Percentiles rank a stretch among this genome's conserved stretches.
phyloP scores from a whole-genome alignment of 2,797 vertebrate species.

The Prunella strophiata region DNA sequence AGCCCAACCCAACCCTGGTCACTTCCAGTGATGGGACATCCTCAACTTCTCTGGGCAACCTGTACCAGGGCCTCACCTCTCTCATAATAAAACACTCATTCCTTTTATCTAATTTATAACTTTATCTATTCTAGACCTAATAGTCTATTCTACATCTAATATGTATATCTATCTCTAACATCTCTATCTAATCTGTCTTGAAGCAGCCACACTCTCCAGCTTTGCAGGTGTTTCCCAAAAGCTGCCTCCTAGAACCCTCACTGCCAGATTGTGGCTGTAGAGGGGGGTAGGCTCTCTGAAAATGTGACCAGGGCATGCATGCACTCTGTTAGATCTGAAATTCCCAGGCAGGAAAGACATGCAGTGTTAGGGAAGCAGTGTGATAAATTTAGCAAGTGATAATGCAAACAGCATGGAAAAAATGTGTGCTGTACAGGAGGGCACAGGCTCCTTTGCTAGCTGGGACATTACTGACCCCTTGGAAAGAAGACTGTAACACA shows the following conservation, averaged over 20 bases:
- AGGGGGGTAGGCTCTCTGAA: background rate
- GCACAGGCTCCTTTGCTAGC: background rate
- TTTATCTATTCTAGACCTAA: background rate
- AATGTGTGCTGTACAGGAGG: background rate
- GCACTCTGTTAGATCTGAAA: background rate
- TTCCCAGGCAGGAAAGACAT: background rate
- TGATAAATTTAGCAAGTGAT: constrained; percentile 49
- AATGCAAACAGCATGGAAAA: constrained; percentile 48
- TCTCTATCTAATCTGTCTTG: background rate
- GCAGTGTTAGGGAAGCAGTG: background rate
- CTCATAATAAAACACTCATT: fast-evolving
- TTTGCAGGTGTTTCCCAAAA: background rate
- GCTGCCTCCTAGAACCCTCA: background rate
- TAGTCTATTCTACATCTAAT: background rate
- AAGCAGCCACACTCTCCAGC: background rate
- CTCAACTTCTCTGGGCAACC: background rate
- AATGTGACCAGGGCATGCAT: background rate
- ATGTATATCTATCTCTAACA: background rate
- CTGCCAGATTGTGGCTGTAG: background rate
- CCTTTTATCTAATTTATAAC: background rate
- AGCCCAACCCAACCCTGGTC: background rate
- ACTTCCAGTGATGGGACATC: background rate
- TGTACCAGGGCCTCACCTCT: background rate
- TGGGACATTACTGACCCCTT: background rate
- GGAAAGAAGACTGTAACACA: background rate